Percentiles rank a stretch among this genome's conserved stretches.
Evolutionary conservation across 2,888 invertebrate species (phyloP).

Genomic region (Pristionchus maxplancki): DNA sequence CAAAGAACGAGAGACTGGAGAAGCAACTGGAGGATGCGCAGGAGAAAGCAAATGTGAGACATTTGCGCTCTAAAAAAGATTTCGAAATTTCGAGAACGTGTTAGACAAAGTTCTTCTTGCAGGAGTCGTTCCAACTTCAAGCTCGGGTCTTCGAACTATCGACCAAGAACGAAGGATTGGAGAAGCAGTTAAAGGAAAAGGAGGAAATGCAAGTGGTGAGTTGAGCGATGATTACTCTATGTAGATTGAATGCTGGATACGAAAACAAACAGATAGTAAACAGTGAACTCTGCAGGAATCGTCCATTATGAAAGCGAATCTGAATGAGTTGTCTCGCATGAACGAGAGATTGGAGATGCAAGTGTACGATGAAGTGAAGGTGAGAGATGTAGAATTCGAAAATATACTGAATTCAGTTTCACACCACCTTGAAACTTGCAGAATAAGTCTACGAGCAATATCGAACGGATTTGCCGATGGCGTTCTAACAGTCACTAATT

Average conservation of each 20-base stretch:
- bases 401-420: too few relatives aligned
- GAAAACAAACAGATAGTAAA: too few relatives aligned
- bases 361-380: neutral
- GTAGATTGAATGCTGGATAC: too few relatives aligned
- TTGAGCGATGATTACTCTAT: too few relatives aligned
- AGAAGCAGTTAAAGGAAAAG: neutral
- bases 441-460: too few relatives aligned
- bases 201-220: neutral
- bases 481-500: too few relatives aligned
- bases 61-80: neutral
- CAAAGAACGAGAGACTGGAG: neutral
- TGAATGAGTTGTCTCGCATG: neutral
- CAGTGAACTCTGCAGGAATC: too few relatives aligned
- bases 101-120: neutral
- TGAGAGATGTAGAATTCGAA: too few relatives aligned
- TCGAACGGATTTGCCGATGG: too few relatives aligned
- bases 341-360: neutral
- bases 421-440: too few relatives aligned
- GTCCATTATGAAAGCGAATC: neutral
- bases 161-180: neutral
- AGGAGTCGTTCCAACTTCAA: neutral
- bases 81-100: neutral
- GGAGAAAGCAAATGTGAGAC: neutral
- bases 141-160: neutral
- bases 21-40: neutral